These are phyloP conservation scores for Acanthococcus lagerstroemiae DNA, from an alignment of 2,888 invertebrate genomes.

Conservation along the genomic window DNA sequence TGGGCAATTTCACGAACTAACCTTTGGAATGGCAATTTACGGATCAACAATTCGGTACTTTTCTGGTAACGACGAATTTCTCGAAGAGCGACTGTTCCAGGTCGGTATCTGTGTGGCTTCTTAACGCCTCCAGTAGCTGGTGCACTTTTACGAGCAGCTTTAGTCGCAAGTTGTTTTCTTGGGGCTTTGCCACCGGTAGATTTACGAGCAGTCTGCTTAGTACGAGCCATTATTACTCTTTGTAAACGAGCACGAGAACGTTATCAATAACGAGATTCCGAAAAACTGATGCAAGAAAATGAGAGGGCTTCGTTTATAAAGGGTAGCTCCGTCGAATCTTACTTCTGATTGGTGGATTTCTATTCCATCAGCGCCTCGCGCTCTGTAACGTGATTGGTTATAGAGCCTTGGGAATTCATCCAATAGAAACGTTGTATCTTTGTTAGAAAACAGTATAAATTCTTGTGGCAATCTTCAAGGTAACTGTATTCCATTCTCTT, in stretches of 20 bases:
- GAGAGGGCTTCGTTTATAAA: too few relatives aligned
- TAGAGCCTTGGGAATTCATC: too few relatives aligned
- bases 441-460: too few relatives aligned
- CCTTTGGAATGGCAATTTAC: slow-evolving; percentile 47
- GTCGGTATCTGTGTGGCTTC: slow-evolving; percentile 46
- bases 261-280: not conserved
- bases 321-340: too few relatives aligned
- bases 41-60: slow-evolving; percentile 47
- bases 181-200: slow-evolving; percentile 49
- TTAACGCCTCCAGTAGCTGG: slow-evolving; percentile 49
- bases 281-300: not conserved
- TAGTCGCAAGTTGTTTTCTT: slow-evolving; percentile 48
- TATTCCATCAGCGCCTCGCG: too few relatives aligned
- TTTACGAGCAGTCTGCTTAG: slow-evolving; percentile 49
- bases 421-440: too few relatives aligned
- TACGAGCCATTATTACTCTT: slow-evolving; percentile 44
- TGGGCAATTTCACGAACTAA: slow-evolving; percentile 48
- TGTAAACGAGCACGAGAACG: not conserved
- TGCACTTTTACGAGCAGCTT: slow-evolving; percentile 47
- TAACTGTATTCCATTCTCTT: too few relatives aligned
- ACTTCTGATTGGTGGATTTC: too few relatives aligned
- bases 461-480: too few relatives aligned
- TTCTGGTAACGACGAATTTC: slow-evolving; percentile 55
- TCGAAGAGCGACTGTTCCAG: slow-evolving; percentile 46
- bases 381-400: too few relatives aligned